These are phyloP conservation scores for Odobenus rosmarus DNA, from an alignment of 2,113 vertebrate species.

Conservation along the genomic window DNA sequence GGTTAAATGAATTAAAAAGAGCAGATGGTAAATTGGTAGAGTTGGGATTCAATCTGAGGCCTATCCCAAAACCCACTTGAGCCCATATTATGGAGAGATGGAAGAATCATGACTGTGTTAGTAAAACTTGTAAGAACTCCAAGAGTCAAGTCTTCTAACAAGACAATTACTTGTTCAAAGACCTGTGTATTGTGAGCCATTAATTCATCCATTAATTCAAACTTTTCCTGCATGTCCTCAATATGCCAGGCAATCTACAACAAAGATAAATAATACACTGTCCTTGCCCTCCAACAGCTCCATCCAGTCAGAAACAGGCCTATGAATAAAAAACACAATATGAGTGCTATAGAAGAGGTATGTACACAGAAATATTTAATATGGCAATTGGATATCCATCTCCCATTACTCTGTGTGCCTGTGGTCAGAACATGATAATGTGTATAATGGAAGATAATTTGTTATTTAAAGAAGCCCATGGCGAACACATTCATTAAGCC, in stretches of 20 bases:
- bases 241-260: not conserved
- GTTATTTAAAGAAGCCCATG: constrained; percentile 40
- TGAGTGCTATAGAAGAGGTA: constrained; percentile 10
- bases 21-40: not conserved
- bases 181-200: constrained; percentile 1
- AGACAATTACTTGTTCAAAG: constrained; percentile 20
- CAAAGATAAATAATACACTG: constrained; percentile 39
- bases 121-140: constrained; percentile 13
- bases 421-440: not conserved
- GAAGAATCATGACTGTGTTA: constrained; percentile 6
- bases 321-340: constrained; percentile 25
- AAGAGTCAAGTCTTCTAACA: constrained; percentile 38
- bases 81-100: not conserved
- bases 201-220: constrained; percentile 1
- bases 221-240: constrained; percentile 19
- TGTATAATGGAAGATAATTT: not conserved
- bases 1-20: not conserved
- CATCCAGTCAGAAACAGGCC: constrained; percentile 24
- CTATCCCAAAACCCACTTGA: constrained; percentile 4
- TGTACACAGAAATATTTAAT: not conserved
- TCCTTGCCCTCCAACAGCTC: not conserved
- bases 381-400: not conserved
- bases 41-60: not conserved
- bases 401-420: not conserved
- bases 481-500: constrained; percentile 6